These are phyloP conservation scores for Oscheius sp. DNA, from an alignment of 1,140 invertebrate species.

Conservation along the genomic window DNA sequence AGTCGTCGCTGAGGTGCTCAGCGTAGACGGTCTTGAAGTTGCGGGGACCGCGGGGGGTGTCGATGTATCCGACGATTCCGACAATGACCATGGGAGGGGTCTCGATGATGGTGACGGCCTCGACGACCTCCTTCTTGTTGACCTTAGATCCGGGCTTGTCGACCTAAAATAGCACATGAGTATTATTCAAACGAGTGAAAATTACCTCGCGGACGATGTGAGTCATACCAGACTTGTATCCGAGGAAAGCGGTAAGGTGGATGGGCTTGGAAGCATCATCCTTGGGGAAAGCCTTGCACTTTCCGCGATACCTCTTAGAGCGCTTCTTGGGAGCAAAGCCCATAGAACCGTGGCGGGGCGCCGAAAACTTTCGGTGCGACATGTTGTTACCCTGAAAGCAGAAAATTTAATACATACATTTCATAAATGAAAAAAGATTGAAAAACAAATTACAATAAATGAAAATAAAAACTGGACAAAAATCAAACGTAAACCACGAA, in stretches of 20 bases:
- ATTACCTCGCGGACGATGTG: slow-evolving; percentile 86
- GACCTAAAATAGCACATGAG: slow-evolving; percentile 64
- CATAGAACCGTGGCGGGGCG: slow-evolving; percentile 98
- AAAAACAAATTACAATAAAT: neutral
- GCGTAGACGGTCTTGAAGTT: slow-evolving; percentile 94
- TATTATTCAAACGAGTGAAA: neutral
- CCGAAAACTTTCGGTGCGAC: slow-evolving; percentile 99
- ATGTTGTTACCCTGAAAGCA: slow-evolving; percentile 63
- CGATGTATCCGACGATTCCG: slow-evolving; percentile 96
- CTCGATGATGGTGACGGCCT: slow-evolving; percentile 96
- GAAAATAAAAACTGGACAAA: neutral
- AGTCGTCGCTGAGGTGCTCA: slow-evolving; percentile 97
- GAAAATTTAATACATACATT: neutral
- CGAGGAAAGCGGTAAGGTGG: slow-evolving; percentile 94
- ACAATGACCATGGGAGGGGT: slow-evolving; percentile 96
- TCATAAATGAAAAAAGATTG: neutral
- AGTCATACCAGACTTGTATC: slow-evolving; percentile 99
- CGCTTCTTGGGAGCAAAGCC: slow-evolving; percentile 99
- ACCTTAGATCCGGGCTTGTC: slow-evolving; percentile 96
- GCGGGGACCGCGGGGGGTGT: slow-evolving; percentile 91
- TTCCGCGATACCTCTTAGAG: slow-evolving; percentile 88
- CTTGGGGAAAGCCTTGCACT: slow-evolving; percentile 99
- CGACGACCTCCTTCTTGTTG: slow-evolving; percentile 99
- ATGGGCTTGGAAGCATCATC: slow-evolving; percentile 89
- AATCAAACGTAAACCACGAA: neutral